Conservation (phyloP, 1,140 invertebrate species). For the Eriosoma lanigerum region DNA sequence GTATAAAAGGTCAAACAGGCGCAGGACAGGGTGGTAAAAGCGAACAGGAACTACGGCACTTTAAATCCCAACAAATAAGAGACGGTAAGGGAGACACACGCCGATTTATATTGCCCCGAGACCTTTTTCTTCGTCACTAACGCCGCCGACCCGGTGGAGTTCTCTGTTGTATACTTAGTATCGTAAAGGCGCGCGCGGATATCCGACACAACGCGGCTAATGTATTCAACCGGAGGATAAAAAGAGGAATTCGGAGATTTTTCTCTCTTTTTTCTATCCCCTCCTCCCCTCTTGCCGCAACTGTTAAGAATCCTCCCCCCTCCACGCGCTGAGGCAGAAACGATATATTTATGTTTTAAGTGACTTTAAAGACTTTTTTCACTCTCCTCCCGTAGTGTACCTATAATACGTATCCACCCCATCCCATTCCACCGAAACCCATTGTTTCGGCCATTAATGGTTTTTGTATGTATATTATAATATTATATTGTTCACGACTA, state of each 20-base stretch:
- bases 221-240: slow-evolving; percentile 22
- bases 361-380: slow-evolving; percentile 26
- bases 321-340: not conserved
- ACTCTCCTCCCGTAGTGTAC: not conserved
- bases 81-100: slow-evolving; percentile 3
- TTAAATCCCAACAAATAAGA: slow-evolving; percentile 50
- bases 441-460: slow-evolving; percentile 15
- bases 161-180: not conserved
- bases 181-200: slow-evolving; percentile 29
- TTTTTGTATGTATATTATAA: not conserved
- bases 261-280: not conserved
- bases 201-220: slow-evolving; percentile 26
- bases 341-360: slow-evolving; percentile 45
- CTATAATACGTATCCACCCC: not conserved
- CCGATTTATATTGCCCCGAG: slow-evolving; percentile 12
- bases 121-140: slow-evolving; percentile 33
- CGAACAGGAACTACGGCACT: slow-evolving; percentile 51
- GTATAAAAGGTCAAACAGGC: slow-evolving; percentile 45
- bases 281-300: too few species aligned
- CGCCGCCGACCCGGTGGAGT: not conserved
- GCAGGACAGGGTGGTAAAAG: slow-evolving; percentile 23
- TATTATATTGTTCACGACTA: not conserved
- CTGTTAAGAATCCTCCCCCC: not conserved
- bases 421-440: not conserved
- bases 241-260: slow-evolving; percentile 34